These are phyloP conservation scores for Sphenopsis melanotis DNA, from an alignment of 2,797 vertebrate species.

Conservation along the genomic window DNA sequence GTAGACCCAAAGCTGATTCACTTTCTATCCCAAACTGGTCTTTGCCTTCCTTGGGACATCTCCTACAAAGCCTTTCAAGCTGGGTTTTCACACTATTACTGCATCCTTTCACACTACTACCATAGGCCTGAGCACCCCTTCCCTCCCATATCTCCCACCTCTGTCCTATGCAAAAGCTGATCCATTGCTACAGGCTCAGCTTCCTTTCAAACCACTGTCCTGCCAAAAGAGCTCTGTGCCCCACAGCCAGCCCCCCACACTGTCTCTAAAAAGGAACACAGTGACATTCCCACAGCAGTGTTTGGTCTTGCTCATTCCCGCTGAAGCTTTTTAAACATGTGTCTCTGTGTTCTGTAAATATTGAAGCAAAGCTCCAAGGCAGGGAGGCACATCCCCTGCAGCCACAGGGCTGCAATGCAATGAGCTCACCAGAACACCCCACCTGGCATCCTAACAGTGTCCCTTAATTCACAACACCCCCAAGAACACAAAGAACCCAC, in stretches of 20 bases:
- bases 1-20: not conserved
- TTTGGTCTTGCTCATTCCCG: not conserved
- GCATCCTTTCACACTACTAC: not conserved
- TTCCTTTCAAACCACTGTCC: not conserved
- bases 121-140: not conserved
- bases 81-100: not conserved
- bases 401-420: not conserved
- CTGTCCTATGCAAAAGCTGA: not conserved
- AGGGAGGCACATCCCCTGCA: not conserved
- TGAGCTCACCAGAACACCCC: not conserved
- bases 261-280: not conserved
- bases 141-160: not conserved
- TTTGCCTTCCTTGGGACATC: not conserved
- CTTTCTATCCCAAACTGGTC: not conserved
- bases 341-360: conserved; percentile 32
- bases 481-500: not conserved
- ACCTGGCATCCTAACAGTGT: not conserved
- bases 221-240: not conserved
- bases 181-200: not conserved
- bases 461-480: not conserved
- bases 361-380: not conserved
- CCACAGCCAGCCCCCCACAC: not conserved
- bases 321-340: conserved; percentile 25
- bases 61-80: not conserved
- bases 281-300: not conserved